Evolutionary conservation across 2,113 vertebrate genomes (phyloP).

Genomic region (Lasiurus borealis): DNA sequence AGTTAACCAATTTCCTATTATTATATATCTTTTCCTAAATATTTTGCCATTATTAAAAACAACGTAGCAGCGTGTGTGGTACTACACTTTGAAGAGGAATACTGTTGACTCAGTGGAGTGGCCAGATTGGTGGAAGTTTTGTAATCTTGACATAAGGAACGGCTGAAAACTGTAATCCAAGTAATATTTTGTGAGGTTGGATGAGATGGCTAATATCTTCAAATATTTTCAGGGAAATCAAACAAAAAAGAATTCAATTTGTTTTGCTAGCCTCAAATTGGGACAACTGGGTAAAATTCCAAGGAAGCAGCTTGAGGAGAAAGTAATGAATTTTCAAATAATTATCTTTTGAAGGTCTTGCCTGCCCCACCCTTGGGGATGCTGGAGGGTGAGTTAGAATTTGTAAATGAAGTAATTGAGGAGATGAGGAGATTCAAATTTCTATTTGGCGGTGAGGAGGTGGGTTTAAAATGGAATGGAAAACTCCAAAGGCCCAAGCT

Average conservation of each 20-base stretch:
- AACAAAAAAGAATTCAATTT: slow-evolving; percentile 53
- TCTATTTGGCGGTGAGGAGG: background rate
- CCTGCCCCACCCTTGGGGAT: background rate
- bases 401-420: slow-evolving; percentile 39
- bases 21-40: background rate
- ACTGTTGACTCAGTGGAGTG: background rate
- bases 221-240: slow-evolving; percentile 65
- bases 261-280: slow-evolving; percentile 44
- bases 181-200: background rate
- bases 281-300: background rate
- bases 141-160: background rate
- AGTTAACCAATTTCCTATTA: background rate
- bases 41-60: background rate
- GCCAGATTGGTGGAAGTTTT: background rate
- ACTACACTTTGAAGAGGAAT: background rate
- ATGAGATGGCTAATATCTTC: slow-evolving; percentile 32
- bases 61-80: background rate
- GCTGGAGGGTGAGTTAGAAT: background rate
- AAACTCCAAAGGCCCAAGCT: background rate
- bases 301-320: slow-evolving; percentile 39
- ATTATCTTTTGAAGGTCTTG: slow-evolving; percentile 56
- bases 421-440: slow-evolving; percentile 26
- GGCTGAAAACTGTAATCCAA: background rate
- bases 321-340: slow-evolving; percentile 67
- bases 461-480: background rate